phyloP scores from a whole-genome alignment of 2,797 vertebrate genomes.

The Arnoldichthys spilopterus region DNA sequence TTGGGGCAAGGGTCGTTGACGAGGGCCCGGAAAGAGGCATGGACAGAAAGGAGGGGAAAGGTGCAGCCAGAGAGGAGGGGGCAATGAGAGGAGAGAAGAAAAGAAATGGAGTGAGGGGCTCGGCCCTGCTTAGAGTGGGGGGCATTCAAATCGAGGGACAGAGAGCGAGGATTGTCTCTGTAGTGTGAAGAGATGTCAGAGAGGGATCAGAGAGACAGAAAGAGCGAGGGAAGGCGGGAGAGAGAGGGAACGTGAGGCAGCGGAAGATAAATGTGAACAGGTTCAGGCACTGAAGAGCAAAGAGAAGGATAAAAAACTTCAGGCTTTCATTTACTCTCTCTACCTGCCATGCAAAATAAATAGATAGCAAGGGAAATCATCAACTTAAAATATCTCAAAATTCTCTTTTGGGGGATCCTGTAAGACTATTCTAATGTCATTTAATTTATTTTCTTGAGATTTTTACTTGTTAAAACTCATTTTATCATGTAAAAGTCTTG shows the following conservation, averaged over 20 bases:
- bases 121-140: constrained; percentile 8
- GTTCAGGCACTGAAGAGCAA: constrained; percentile 1
- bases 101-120: constrained; percentile 20
- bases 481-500: no score
- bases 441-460: no score
- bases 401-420: no score
- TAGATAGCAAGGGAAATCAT: no score
- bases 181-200: constrained; percentile 4
- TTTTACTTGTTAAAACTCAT: no score
- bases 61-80: constrained; percentile 14
- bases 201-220: constrained; percentile 1
- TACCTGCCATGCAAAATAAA: neutral
- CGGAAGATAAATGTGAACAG: constrained; percentile 47
- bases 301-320: constrained; percentile 36
- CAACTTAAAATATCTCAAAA: no score
- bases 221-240: neutral
- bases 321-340: neutral
- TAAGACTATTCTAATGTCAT: no score
- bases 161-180: constrained; percentile 18
- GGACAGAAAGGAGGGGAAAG: constrained; percentile 14
- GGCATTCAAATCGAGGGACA: constrained; percentile 29
- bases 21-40: constrained; percentile 19
- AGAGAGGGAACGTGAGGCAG: neutral
- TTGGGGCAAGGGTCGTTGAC: neutral
- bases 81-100: constrained; percentile 32